Base-by-base conservation (phyloP, 2,797 vertebrate species). In the Neomorphus geoffroyi region DNA sequence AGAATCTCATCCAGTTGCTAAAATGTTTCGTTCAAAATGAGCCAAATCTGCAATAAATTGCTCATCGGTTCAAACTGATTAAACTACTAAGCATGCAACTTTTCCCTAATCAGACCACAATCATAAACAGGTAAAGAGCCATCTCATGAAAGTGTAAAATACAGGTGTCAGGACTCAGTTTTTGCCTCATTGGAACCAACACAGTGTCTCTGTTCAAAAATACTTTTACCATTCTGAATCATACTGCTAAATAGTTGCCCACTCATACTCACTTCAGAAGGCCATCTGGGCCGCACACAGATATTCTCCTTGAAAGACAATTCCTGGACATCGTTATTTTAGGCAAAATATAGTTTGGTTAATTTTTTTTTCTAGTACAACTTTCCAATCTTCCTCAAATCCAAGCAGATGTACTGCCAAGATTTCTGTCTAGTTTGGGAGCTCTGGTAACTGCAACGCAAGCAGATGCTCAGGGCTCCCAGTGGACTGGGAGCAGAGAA, bases 1-100 rank as follows among this genome's bases (percentile, higher is more conserved):
- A 87, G 53, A 41, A 71, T 32, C 12, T 69, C 8, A 1, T 27
- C 24, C 57, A 33, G 6, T 51, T 85, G 10, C 66, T 48, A 64
- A 90, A 75, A 71, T 15, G 39, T 72, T 88, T 57, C 6, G 46
- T 86, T 78, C 50, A 90, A 94, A 88, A 83, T 72, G n/a, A 94
- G 30, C 28, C 65, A 83, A 65, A 83, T 91, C 21, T 65, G 39
- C 48, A 58, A 45, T 13, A 28, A 88, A 80, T 64, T 53, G 17
- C 22, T 81, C 51, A n/a, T 61, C 1, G 2, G 22, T 69, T 88
- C 51, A 57, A 84, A 80, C 37, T 15, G 26, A 85, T 85, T 67
- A 64, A 77, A 39, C 19, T 14, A 37, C 51, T 71, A 90, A 66
- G n/a, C 26, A 32, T 30, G 28, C n/a, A 92, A 80, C 50, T 54